Evolutionary conservation across 2,797 vertebrate genomes (phyloP).

Genomic region (Cynopterus sphinx): DNA sequence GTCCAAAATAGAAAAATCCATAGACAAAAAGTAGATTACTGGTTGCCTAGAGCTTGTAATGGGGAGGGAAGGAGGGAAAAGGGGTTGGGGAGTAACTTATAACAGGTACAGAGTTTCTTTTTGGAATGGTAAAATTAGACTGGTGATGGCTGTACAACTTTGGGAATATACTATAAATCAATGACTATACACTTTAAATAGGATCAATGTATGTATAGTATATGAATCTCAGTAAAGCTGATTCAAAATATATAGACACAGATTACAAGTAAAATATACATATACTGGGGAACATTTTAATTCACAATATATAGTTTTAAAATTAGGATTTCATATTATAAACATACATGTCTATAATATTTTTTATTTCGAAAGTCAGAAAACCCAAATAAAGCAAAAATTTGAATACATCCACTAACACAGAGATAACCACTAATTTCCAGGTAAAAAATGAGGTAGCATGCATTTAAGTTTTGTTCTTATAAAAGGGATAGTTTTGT

Average conservation of each 20-base stretch:
- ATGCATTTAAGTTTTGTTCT: not conserved
- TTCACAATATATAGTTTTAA: not conserved
- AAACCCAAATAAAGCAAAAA: not conserved
- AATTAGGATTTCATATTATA: conserved; percentile 23
- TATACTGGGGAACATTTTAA: not conserved
- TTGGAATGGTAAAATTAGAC: not conserved
- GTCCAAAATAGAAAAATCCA: not conserved
- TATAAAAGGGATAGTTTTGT: not conserved
- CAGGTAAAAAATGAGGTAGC: not conserved
- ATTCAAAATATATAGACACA: not conserved
- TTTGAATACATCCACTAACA: not conserved
- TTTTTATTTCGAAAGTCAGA: not conserved
- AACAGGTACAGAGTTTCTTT: not conserved
- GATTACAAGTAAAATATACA: conserved; percentile 4
- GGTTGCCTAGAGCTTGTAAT: not conserved
- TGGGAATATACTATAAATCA: not conserved
- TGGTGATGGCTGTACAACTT: not conserved
- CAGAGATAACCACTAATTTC: not conserved
- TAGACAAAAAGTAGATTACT: not conserved
- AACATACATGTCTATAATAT: not conserved
- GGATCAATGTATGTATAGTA: not conserved
- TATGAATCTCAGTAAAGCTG: not conserved
- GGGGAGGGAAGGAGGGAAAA: not conserved
- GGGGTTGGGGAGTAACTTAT: not conserved
- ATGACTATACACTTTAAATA: not conserved